These are phyloP conservation scores for Heliconius charithonia DNA, from an alignment of 2,888 invertebrate genomes.

Conservation along the genomic window DNA sequence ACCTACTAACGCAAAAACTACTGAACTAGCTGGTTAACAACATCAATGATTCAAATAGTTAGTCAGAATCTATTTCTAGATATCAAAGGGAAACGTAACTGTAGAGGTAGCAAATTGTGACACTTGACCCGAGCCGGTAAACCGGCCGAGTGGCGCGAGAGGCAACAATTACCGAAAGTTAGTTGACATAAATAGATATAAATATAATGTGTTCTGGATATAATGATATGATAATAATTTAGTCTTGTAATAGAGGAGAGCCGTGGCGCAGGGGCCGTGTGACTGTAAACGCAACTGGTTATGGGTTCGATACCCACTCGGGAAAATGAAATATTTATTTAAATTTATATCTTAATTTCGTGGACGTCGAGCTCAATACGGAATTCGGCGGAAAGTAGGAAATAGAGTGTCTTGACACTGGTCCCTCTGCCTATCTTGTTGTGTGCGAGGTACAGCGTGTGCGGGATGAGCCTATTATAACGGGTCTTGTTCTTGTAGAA, in stretches of 20 bases:
- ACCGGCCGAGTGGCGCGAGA: constrained; percentile 17
- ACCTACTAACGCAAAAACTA: neutral
- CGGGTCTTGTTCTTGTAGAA: too few relatives aligned
- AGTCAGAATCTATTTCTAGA: constrained; percentile 2
- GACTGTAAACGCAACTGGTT: neutral
- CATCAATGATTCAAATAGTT: neutral
- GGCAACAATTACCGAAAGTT: constrained; percentile 17
- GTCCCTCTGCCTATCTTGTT: too few relatives aligned
- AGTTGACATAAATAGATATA: neutral
- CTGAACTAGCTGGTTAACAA: neutral
- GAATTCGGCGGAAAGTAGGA: too few relatives aligned
- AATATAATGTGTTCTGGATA: neutral
- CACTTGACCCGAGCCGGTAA: constrained; percentile 34
- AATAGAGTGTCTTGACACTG: too few relatives aligned
- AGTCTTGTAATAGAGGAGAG: neutral
- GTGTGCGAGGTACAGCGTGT: too few relatives aligned
- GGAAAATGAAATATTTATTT: neutral
- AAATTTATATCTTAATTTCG: too few relatives aligned
- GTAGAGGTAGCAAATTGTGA: constrained; percentile 8
- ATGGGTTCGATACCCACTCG: neutral
- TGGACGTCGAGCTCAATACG: too few relatives aligned
- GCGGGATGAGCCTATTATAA: too few relatives aligned
- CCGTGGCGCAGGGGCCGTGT: neutral
- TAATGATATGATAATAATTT: neutral
- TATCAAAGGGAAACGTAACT: neutral